Evolutionary conservation across 1,140 invertebrate genomes (phyloP).

Genomic region (Araneus ventricosus): DNA sequence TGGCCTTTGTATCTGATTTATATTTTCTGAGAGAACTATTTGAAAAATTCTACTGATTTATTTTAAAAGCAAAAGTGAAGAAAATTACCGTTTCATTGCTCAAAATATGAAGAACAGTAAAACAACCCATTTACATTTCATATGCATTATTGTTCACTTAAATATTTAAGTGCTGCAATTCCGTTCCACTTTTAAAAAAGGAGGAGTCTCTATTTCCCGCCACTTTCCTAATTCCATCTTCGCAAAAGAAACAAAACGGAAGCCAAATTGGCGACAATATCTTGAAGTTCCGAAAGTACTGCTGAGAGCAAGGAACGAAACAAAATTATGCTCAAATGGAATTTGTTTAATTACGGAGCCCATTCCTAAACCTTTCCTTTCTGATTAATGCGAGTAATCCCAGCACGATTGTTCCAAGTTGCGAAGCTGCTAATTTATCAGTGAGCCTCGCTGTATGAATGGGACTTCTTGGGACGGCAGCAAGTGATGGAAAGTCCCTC

Average conservation of each 20-base stretch:
- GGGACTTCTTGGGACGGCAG: neutral
- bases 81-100: no score
- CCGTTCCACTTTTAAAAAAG: neutral
- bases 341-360: slow-evolving; percentile 32
- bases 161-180: neutral
- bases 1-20: no score
- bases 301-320: neutral
- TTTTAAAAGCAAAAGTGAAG: no score
- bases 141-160: neutral
- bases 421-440: slow-evolving; percentile 14
- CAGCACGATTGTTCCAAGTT: neutral
- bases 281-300: neutral
- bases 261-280: neutral
- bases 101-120: no score
- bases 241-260: neutral
- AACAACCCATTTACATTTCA: neutral
- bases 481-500: neutral
- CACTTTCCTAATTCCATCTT: neutral
- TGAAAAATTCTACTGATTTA: no score
- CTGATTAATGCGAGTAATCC: slow-evolving; percentile 33
- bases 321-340: slow-evolving; percentile 46
- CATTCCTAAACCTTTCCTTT: neutral
- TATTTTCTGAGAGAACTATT: no score
- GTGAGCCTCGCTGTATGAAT: neutral
- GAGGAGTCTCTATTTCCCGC: neutral